Evolutionary conservation across 2,888 invertebrate species (phyloP), one percentile per base, ranked within the genome.

Genomic region (Ashinkailepas kermadecensis): DNA sequence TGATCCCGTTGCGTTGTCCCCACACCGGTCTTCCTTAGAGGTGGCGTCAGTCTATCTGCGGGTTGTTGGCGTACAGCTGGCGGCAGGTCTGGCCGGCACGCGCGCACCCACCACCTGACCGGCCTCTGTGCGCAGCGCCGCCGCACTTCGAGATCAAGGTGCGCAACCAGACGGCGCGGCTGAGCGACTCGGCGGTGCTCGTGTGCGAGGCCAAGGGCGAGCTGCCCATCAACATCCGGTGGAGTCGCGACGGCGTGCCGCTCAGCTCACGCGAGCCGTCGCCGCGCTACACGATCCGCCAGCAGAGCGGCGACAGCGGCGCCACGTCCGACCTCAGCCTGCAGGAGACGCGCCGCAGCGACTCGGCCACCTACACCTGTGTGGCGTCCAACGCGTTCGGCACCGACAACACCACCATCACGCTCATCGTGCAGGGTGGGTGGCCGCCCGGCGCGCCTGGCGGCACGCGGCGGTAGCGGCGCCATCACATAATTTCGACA

Each of bases 201-300:
- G 95, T 95, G 86, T 96, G 96, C 87, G 95, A 95, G 89, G 95
- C 96, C 62, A 95, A 95, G 87, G 96, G 96, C 85, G 96, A 96
- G 88, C 95, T 95, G 90, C 96, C 96, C 62, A 96, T 96, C 87
- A 95, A 95, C 85, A 95, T 96, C 84, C 90, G 95, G 84, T 96
- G 96, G 96, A 95, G 95, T 89, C 95, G 95, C 92, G 95, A 96
- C 89, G 95, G 95, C 89, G 62, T 58, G 81, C 65, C 78, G 65
- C 62, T 80, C 59, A 62, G 39, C 65, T 56, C 67, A 12, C 67
- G 54, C 57, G 58, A 25, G 58, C 58, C 56, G 80, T 81, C 81
- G 81, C 82, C 84, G 83, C 78, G 89, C 84, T 89, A 89, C 84
- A 88, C 88, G 21, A 88, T 88, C 84, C 89, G 90, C 82, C 95